Conservation (phyloP, 2,113 vertebrate genomes). For the Promerops cafer region DNA sequence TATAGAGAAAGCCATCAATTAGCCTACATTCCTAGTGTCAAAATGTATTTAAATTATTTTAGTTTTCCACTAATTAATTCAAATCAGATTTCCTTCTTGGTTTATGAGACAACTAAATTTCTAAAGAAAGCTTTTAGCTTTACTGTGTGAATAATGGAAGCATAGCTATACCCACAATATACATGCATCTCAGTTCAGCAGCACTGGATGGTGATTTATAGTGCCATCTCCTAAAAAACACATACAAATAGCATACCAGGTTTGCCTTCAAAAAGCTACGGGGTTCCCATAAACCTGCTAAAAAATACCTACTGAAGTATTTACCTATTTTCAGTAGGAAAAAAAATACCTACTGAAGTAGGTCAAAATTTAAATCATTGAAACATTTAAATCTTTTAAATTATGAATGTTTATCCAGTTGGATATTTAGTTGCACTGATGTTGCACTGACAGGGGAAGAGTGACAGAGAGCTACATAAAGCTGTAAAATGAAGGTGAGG, state of each 20-base stretch:
- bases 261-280: not conserved
- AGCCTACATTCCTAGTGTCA: not conserved
- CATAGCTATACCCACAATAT: not conserved
- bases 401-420: not conserved
- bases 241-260: not conserved
- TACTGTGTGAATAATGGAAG: not conserved
- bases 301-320: not conserved
- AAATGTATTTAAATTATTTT: slow-evolving; percentile 34
- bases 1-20: slow-evolving; percentile 5
- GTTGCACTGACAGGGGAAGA: not conserved
- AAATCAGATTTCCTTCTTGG: slow-evolving; percentile 31
- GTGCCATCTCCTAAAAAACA: not conserved
- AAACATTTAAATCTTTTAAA: not conserved
- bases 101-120: not conserved
- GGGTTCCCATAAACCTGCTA: not conserved
- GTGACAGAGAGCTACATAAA: not conserved
- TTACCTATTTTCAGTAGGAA: not conserved
- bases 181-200: not conserved
- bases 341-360: not conserved
- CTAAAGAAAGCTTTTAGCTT: slow-evolving; percentile 15
- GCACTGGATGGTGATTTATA: not conserved
- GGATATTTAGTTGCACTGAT: not conserved
- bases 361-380: not conserved
- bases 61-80: slow-evolving; percentile 28
- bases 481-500: not conserved